These are phyloP conservation scores for Eupithecia tripunctaria DNA, from an alignment of 2,888 invertebrate species.

Conservation along the genomic window DNA sequence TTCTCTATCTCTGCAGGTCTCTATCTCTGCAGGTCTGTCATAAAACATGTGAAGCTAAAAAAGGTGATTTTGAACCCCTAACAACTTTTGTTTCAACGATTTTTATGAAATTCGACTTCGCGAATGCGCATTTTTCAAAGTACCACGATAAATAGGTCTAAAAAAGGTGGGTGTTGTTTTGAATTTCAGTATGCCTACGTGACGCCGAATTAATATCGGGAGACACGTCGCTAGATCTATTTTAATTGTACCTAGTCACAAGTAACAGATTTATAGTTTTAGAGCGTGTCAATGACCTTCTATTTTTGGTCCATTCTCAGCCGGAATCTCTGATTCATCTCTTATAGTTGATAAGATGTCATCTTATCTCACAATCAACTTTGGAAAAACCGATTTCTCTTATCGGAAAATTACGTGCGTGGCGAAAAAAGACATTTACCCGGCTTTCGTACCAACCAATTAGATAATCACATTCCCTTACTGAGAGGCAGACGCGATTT, in stretches of 20 bases:
- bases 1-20: no score
- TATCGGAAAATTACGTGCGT: background rate
- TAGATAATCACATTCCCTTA: no score
- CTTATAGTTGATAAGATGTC: constrained; percentile 36
- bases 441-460: no score
- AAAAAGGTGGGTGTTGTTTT: constrained; percentile 12
- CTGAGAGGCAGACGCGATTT: no score
- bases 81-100: background rate
- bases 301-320: constrained; percentile 54
- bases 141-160: background rate
- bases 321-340: constrained; percentile 41
- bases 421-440: no score
- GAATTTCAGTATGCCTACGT: constrained; percentile 21
- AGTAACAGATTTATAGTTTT: constrained; percentile 48
- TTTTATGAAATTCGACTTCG: background rate
- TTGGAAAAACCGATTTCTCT: background rate
- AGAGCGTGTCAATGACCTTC: constrained; percentile 58
- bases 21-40: no score
- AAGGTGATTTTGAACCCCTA: no score
- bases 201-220: constrained; percentile 9
- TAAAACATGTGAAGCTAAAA: no score
- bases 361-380: constrained; percentile 7
- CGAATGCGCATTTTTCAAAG: constrained; percentile 6
- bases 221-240: constrained; percentile 22
- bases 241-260: constrained; percentile 26